phyloP scores from a whole-genome alignment of 23 tunicate species.

The Ascidia mentula region DNA sequence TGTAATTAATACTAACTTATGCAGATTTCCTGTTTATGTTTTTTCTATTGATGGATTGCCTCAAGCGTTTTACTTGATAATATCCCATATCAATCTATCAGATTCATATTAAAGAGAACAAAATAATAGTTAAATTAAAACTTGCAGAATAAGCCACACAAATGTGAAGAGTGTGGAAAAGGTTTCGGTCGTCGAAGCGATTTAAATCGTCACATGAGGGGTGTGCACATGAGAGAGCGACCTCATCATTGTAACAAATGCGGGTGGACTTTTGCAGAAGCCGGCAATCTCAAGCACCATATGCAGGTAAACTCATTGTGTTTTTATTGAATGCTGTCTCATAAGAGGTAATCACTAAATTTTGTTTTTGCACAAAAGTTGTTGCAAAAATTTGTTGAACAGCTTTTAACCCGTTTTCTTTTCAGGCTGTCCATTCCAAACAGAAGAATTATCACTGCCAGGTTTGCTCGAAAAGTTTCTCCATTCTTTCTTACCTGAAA shows the following conservation, averaged over 20 bases:
- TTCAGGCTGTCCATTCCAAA: slow-evolving; percentile 87
- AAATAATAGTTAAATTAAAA: background rate
- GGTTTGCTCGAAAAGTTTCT: slow-evolving; percentile 64
- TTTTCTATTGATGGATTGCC: too few relatives aligned
- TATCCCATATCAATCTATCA: too few relatives aligned
- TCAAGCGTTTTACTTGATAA: too few relatives aligned
- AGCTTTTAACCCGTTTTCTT: background rate
- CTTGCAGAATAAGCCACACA: slow-evolving; percentile 74
- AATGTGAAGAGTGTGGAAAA: slow-evolving; percentile 78
- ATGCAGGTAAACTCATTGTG: slow-evolving; percentile 43
- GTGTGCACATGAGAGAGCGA: slow-evolving; percentile 92
- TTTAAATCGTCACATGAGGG: slow-evolving; percentile 75
- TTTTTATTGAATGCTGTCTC: too few relatives aligned
- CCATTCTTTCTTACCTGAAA: slow-evolving; percentile 69
- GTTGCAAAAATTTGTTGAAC: too few relatives aligned
- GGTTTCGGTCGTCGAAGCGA: slow-evolving; percentile 91
- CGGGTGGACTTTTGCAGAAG: slow-evolving; percentile 93
- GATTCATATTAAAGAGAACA: too few relatives aligned
- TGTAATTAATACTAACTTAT: too few relatives aligned
- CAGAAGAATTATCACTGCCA: slow-evolving; percentile 78
- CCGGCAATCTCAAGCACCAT: slow-evolving; percentile 87
- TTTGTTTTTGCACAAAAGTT: too few relatives aligned
- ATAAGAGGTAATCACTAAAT: too few relatives aligned
- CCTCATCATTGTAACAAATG: slow-evolving; percentile 78
- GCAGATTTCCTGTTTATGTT: too few relatives aligned